Evolutionary conservation across 2,113 vertebrate species (phyloP).

Genomic region (Podiceps cristatus): DNA sequence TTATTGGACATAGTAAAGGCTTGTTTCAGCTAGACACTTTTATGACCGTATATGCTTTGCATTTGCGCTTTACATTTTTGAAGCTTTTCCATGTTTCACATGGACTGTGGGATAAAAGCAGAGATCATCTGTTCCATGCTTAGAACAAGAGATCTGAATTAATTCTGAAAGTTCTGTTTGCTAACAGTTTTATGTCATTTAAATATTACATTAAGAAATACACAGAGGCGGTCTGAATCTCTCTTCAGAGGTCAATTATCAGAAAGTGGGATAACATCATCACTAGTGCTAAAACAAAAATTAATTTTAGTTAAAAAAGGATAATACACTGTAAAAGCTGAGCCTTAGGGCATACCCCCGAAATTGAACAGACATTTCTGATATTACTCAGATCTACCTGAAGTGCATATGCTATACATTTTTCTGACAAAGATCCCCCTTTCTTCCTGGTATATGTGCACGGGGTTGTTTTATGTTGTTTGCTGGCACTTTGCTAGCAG

Average conservation of each 20-base stretch:
- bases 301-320: background rate
- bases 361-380: background rate
- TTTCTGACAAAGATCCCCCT: background rate
- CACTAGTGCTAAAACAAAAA: background rate
- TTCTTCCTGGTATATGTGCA: background rate
- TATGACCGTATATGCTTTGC: background rate
- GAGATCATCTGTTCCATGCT: background rate
- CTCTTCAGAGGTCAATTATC: background rate
- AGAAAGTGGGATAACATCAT: background rate
- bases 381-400: background rate
- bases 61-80: background rate
- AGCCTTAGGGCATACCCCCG: background rate
- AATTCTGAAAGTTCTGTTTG: background rate
- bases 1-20: background rate
- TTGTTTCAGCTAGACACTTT: background rate
- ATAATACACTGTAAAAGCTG: background rate
- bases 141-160: background rate
- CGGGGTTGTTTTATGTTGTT: background rate
- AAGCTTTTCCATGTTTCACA: background rate
- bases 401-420: background rate
- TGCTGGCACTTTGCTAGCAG: background rate
- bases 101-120: background rate
- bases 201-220: background rate
- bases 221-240: background rate
- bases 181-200: background rate